Evolutionary conservation across 2,113 vertebrate genomes (phyloP).

Genomic region (Puffinus mauretanicus): DNA sequence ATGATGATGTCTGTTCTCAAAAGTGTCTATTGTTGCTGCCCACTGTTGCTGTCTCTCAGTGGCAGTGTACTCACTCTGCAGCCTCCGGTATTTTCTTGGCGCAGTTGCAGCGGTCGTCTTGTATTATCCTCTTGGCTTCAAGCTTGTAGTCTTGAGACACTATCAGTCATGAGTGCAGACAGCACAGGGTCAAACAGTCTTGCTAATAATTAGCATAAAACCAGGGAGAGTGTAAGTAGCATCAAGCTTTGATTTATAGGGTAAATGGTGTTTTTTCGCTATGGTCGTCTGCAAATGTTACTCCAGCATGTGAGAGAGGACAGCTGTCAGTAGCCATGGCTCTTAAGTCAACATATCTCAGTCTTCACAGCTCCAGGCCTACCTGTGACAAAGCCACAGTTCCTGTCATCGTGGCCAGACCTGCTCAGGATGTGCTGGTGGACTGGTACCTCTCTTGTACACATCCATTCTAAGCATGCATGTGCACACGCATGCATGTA

Average conservation of each 20-base stretch:
- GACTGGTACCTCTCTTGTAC: background rate
- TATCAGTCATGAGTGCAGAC: background rate
- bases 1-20: background rate
- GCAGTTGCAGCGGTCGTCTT: background rate
- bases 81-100: slow-evolving; percentile 14
- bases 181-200: background rate
- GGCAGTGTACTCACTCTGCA: background rate
- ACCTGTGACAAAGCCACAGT: background rate
- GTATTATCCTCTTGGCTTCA: slow-evolving; percentile 21
- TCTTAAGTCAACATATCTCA: background rate
- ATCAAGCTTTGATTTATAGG: background rate
- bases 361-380: background rate
- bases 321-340: background rate
- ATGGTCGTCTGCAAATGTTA: background rate
- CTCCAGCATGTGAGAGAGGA: background rate
- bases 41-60: slow-evolving; percentile 5
- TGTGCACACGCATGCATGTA: rapidly evolving
- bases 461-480: rapidly evolving
- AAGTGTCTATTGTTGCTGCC: background rate
- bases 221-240: background rate
- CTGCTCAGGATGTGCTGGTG: background rate
- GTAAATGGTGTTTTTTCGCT: background rate
- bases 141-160: background rate
- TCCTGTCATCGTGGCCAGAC: background rate
- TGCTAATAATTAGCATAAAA: background rate